Evolutionary conservation across 1,140 invertebrate species (phyloP).

Genomic region (Penaeus indicus): DNA sequence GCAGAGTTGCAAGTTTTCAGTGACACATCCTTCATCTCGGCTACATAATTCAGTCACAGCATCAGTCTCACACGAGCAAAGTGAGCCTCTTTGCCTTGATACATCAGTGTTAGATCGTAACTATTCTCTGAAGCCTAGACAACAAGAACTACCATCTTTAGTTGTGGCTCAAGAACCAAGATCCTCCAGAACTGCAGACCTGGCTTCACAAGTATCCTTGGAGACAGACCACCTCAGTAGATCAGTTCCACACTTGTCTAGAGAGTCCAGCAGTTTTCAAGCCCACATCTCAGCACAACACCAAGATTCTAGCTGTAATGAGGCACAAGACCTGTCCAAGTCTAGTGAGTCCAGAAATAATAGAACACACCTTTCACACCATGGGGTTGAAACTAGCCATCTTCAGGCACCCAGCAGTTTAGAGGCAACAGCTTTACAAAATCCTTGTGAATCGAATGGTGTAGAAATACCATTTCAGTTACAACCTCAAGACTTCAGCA

Average conservation of each 20-base stretch:
- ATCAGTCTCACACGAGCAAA: constrained; percentile 17
- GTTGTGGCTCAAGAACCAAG: constrained; percentile 7
- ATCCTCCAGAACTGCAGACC: neutral
- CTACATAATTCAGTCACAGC: neutral
- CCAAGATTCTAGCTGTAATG: constrained; percentile 8
- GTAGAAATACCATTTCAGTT: too few relatives aligned
- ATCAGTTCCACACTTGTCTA: neutral
- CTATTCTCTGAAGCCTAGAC: constrained; percentile 2
- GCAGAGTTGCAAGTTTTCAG: constrained; percentile 16
- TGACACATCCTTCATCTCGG: too few relatives aligned
- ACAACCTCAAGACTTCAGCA: too few relatives aligned
- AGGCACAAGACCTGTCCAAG: too few relatives aligned
- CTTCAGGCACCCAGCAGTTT: too few relatives aligned
- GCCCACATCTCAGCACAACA: neutral
- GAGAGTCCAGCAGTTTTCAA: neutral
- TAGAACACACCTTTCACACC: too few relatives aligned
- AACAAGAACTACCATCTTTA: too few relatives aligned
- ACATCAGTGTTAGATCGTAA: constrained; percentile 7
- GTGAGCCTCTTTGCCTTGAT: constrained; percentile 3
- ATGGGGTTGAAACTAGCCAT: too few relatives aligned
- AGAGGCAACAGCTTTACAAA: too few relatives aligned
- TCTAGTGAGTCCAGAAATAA: too few relatives aligned
- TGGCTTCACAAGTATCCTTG: neutral
- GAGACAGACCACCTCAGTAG: neutral
- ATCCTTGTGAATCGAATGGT: too few relatives aligned